Conservation (phyloP, 2,797 vertebrate genomes). For the Myotis daubentonii region DNA sequence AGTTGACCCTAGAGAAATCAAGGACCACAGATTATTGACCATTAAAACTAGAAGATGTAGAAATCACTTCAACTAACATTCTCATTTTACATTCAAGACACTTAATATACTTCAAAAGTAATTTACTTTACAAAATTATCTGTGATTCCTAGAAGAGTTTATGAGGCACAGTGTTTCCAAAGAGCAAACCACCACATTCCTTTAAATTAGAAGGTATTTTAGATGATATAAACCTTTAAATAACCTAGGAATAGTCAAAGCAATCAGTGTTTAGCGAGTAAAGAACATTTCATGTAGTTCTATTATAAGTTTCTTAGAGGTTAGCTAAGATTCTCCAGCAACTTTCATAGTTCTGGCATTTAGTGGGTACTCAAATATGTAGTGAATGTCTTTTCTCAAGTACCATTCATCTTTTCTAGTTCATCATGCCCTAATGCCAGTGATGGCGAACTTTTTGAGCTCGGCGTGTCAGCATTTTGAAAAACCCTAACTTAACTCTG, state of each 20-base stretch:
- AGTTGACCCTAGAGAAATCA: not conserved
- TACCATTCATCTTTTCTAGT: not conserved
- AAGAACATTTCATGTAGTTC: slow-evolving; percentile 7
- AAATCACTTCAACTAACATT: slow-evolving; percentile 6
- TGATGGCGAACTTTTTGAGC: too few relatives aligned
- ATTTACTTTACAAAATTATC: slow-evolving; percentile 36
- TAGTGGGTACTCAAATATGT: not conserved
- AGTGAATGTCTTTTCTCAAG: not conserved
- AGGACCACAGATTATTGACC: not conserved
- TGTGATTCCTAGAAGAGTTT: slow-evolving; percentile 32
- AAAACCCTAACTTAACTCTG: too few relatives aligned
- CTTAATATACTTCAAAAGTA: slow-evolving; percentile 27
- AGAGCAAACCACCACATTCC: not conserved
- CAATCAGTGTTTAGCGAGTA: not conserved
- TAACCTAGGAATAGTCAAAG: not conserved
- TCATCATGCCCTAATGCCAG: not conserved
- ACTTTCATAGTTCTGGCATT: not conserved
- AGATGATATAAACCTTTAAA: slow-evolving; percentile 36
- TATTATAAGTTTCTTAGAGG: not conserved
- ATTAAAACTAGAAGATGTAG: not conserved
- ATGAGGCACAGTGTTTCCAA: not conserved
- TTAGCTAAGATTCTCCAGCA: not conserved
- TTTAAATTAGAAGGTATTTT: slow-evolving; percentile 42
- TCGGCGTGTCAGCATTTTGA: too few relatives aligned
- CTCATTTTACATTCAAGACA: not conserved